These are phyloP conservation scores for Acronicta alni DNA, from an alignment of 2,888 invertebrate genomes.

Conservation along the genomic window DNA sequence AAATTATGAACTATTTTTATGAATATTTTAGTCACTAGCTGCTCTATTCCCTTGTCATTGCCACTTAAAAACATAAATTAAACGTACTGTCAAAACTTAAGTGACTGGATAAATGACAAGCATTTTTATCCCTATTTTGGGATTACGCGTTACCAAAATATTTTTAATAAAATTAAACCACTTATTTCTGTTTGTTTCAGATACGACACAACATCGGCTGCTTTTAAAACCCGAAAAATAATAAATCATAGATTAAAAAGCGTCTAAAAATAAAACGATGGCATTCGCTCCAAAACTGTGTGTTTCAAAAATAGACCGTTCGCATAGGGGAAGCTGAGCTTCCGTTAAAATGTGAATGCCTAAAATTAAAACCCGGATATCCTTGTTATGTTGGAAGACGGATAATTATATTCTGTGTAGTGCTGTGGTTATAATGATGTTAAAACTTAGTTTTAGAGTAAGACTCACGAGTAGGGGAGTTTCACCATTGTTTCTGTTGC, in stretches of 20 bases:
- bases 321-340: constrained; percentile 71
- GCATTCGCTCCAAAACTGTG: constrained; percentile 68
- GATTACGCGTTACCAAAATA: constrained; percentile 16
- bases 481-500: constrained; percentile 77
- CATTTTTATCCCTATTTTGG: background rate
- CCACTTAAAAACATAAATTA: constrained; percentile 3
- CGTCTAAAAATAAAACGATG: constrained; percentile 74
- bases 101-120: constrained; percentile 21
- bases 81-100: constrained; percentile 21
- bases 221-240: constrained; percentile 45
- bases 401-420: constrained; percentile 51
- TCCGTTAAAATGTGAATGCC: constrained; percentile 80
- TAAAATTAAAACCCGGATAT: constrained; percentile 74
- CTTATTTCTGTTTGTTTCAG: constrained; percentile 73
- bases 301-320: constrained; percentile 68
- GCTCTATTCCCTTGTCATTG: background rate
- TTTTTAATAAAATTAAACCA: constrained; percentile 43
- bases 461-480: constrained; percentile 79
- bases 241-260: constrained; percentile 68
- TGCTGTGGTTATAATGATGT: constrained; percentile 66
- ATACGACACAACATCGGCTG: constrained; percentile 57
- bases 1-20: background rate
- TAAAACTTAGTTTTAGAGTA: constrained; percentile 68
- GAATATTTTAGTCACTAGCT: background rate
- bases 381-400: constrained; percentile 69